phyloP scores from a whole-genome alignment of 2,888 invertebrate genomes.

The Ceratothoa steindachneri region DNA sequence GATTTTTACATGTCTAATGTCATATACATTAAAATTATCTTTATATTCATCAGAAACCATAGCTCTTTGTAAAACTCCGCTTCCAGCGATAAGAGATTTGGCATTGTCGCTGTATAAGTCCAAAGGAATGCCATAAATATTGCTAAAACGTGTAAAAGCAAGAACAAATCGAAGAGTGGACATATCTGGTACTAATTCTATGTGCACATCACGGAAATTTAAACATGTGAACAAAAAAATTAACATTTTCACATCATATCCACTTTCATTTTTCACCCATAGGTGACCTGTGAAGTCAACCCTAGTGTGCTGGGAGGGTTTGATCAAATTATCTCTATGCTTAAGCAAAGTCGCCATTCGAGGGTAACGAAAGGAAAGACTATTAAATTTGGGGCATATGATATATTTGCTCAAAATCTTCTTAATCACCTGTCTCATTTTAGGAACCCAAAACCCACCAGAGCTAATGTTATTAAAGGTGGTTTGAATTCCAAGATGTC shows the following conservation, averaged over 20 bases:
- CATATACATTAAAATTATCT: too few species aligned
- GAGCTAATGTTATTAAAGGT: not conserved
- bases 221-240: not conserved
- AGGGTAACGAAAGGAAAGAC: not conserved
- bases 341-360: not conserved
- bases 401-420: not conserved
- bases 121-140: too few species aligned
- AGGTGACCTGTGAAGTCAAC: not conserved
- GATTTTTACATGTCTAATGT: too few species aligned
- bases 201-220: not conserved
- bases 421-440: not conserved
- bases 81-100: too few species aligned
- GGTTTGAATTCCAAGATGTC: not conserved
- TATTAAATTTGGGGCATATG: not conserved
- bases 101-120: too few species aligned
- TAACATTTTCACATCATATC: not conserved
- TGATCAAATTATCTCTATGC: not conserved
- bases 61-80: too few species aligned
- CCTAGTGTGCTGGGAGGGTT: not conserved
- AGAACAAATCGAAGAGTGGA: not conserved
- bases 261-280: too few species aligned
- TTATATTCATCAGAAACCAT: too few species aligned
- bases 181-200: not conserved
- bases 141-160: too few species aligned
- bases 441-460: not conserved